These are phyloP conservation scores for Bagarius yarrelli DNA, from an alignment of 2,113 vertebrate genomes.

Conservation along the genomic window DNA sequence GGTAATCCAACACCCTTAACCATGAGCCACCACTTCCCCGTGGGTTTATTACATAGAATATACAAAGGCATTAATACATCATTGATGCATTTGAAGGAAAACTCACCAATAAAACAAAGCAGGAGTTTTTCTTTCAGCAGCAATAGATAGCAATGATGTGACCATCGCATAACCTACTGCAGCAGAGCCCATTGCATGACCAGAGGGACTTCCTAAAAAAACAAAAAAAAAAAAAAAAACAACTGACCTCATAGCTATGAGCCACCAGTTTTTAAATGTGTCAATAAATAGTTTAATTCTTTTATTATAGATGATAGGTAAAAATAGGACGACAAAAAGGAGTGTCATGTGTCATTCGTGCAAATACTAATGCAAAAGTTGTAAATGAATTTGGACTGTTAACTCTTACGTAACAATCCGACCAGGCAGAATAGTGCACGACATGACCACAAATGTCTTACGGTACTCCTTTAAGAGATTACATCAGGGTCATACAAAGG, in stretches of 20 bases:
- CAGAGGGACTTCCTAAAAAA: slow-evolving; percentile 71
- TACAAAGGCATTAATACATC: no score
- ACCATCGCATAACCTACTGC: slow-evolving; percentile 76
- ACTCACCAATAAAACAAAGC: slow-evolving; percentile 64
- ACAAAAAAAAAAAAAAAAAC: not conserved
- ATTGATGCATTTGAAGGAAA: not conserved
- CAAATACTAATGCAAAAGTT: not conserved
- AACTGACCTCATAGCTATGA: not conserved
- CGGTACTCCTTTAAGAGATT: not conserved
- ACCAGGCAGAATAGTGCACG: not conserved
- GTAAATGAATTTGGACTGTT: not conserved
- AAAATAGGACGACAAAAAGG: not conserved
- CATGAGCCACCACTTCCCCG: no score
- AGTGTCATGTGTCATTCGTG: not conserved
- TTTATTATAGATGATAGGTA: no score
- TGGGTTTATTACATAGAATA: no score
- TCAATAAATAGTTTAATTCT: not conserved
- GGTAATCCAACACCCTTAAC: no score
- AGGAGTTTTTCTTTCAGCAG: slow-evolving; percentile 57
- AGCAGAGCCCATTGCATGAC: slow-evolving; percentile 75
- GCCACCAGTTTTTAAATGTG: not conserved
- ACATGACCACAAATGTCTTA: not conserved
- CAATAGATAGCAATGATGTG: slow-evolving; percentile 64
- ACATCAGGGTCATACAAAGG: slow-evolving; percentile 15
- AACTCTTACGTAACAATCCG: not conserved